Evolutionary conservation across 1,140 invertebrate species (phyloP).

Genomic region (Tigriopus japonicus): DNA sequence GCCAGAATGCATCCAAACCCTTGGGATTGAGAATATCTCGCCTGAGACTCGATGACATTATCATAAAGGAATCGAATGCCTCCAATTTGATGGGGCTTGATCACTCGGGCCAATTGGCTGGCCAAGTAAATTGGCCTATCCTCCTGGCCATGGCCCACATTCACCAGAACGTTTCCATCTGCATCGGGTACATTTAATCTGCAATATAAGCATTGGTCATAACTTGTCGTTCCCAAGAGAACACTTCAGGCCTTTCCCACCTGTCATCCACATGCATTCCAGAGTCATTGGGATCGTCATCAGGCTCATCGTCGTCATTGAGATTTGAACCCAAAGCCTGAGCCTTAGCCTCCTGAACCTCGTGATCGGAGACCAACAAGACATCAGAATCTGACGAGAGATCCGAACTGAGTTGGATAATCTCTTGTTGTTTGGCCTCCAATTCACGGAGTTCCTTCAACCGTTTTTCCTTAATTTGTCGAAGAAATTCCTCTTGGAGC

Average conservation of each 20-base stretch:
- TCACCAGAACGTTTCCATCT: constrained; percentile 76
- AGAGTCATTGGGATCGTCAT: constrained; percentile 46
- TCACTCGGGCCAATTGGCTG: constrained; percentile 69
- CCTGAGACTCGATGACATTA: constrained; percentile 81
- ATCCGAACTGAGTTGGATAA: constrained; percentile 57
- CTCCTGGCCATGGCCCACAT: constrained; percentile 78
- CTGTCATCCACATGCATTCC: constrained; percentile 32
- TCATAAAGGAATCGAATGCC: constrained; percentile 90
- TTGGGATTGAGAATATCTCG: constrained; percentile 62
- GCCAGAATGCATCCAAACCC: constrained; percentile 95
- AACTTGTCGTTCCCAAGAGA: too few species aligned
- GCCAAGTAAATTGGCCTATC: constrained; percentile 87
- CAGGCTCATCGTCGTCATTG: constrained; percentile 27
- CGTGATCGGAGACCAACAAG: background rate
- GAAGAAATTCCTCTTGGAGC: background rate
- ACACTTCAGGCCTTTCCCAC: too few species aligned
- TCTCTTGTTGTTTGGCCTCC: constrained; percentile 40
- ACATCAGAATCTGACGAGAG: constrained; percentile 32
- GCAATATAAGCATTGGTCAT: too few species aligned
- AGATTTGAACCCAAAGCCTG: constrained; percentile 38
- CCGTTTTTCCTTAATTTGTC: constrained; percentile 21
- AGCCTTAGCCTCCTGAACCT: constrained; percentile 29
- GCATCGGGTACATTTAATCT: constrained; percentile 70
- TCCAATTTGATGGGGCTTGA: constrained; percentile 95
- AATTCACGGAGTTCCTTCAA: constrained; percentile 38